A percentile compares a stretch with the other conserved stretches of the same genome.
Conservation (phyloP, 1,140 invertebrate genomes). For the Linepithema humile region DNA sequence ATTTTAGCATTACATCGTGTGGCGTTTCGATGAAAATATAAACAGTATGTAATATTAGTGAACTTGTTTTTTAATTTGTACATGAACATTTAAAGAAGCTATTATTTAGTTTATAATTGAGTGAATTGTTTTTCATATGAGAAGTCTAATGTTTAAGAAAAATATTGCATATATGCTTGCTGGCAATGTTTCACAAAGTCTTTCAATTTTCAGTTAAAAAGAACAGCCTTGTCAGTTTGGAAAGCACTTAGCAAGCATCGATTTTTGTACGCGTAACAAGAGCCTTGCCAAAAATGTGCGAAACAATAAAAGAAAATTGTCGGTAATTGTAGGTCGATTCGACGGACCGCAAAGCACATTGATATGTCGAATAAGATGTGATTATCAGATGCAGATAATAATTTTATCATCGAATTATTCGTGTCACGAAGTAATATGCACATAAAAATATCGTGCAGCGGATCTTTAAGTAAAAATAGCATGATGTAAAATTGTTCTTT, state of each 20-base stretch:
- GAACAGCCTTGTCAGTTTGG: neutral
- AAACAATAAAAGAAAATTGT: neutral
- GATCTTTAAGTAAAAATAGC: neutral
- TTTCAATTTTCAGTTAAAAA: conserved; percentile 1
- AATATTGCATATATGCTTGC: neutral
- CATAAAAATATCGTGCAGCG: neutral
- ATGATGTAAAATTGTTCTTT: neutral
- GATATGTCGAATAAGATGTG: neutral
- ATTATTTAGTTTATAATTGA: neutral
- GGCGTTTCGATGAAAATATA: neutral
- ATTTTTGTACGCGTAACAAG: neutral
- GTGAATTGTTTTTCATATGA: neutral
- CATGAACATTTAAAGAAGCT: neutral
- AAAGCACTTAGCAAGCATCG: neutral
- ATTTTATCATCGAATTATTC: neutral
- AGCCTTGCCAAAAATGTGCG: neutral
- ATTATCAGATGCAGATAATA: neutral
- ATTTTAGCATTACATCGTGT: neutral
- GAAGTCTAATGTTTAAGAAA: neutral
- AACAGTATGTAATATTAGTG: neutral
- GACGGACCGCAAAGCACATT: neutral
- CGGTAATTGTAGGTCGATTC: neutral
- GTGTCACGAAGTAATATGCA: neutral
- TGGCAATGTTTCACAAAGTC: neutral
- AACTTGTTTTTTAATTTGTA: neutral